Conservation (phyloP, 2,888 invertebrate species). For the Podabrus alpinus region DNA sequence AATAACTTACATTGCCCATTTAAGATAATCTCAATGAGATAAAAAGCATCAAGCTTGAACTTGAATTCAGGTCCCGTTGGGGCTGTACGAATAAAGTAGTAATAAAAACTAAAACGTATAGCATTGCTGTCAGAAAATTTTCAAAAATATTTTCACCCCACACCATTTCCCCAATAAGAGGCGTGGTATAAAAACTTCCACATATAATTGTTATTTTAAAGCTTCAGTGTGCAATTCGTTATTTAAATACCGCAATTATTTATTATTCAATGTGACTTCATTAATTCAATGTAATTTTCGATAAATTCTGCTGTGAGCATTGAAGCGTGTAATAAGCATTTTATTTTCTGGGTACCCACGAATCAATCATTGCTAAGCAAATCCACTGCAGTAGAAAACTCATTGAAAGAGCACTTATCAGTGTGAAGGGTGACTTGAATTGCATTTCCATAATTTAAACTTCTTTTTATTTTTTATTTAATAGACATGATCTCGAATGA, state of each 20-base stretch:
- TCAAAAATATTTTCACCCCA: neutral
- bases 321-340: constrained; percentile 14
- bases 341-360: constrained; percentile 6
- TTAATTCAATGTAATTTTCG: neutral
- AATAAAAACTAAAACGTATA: neutral
- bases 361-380: constrained; percentile 10
- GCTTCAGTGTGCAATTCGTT: neutral
- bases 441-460: neutral
- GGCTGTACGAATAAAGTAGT: neutral
- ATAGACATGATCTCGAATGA: neutral
- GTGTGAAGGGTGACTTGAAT: constrained; percentile 4
- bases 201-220: neutral
- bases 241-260: neutral
- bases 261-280: neutral
- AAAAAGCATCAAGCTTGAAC: neutral
- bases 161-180: neutral
- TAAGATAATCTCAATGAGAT: neutral
- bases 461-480: constrained; percentile 2
- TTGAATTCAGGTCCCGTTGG: neutral
- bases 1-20: neutral
- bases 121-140: neutral
- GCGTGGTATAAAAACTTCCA: neutral
- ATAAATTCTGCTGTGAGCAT: constrained; percentile 4
- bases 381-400: constrained; percentile 10
- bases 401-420: constrained; percentile 8